Base-by-base conservation (phyloP, 2,797 vertebrate species). In the Manis javanica region DNA sequence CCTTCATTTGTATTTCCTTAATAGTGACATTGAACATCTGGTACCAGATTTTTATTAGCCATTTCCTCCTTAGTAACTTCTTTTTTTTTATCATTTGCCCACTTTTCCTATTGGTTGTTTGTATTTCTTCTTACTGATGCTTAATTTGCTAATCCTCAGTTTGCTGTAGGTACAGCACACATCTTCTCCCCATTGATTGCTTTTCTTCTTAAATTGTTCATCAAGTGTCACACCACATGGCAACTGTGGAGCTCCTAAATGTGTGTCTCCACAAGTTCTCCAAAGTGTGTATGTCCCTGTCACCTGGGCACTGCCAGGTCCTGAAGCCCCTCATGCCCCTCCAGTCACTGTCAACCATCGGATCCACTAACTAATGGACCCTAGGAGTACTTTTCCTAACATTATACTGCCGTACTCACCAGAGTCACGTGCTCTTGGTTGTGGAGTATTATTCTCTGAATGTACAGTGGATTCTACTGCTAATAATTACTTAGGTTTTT, bases 1-100 rank as follows among this genome's bases (percentile, higher is more conserved):
- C 37, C 75, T 69, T 77, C 39, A 68, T 68, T 95, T 97, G 55
- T 26, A 64, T 64, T 89, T 86, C 42, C 66, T 86, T 10, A 6
- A 14, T 69, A 57, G 24, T 71, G 61, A 81, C 34, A 16, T 23
- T 42, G 37, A 89, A 37, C 24, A 46, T 26, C 5, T 57, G 57
- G 74, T 64, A 93, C 39, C 69, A 21, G 74, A 3, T 71, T 87
- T 57, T 46, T 57, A 34, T 15, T 46, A 53, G 13, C 49, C 39
- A 46, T 31, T 64, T 29, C 11, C 42, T 91, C 53, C 87, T 78
- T 31, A 23, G 42, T 42, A 94, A 75, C 37, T 64, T 1, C 42
- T 77, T 57, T 87, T 90, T 94, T 59, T 49, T 34, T 4, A 55
- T n/a, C 29, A 39, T 55, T 78, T 72, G 26, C 16, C n/a, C 46